Conservation (phyloP, 2,797 vertebrate species). For the Chelonia mydas region DNA sequence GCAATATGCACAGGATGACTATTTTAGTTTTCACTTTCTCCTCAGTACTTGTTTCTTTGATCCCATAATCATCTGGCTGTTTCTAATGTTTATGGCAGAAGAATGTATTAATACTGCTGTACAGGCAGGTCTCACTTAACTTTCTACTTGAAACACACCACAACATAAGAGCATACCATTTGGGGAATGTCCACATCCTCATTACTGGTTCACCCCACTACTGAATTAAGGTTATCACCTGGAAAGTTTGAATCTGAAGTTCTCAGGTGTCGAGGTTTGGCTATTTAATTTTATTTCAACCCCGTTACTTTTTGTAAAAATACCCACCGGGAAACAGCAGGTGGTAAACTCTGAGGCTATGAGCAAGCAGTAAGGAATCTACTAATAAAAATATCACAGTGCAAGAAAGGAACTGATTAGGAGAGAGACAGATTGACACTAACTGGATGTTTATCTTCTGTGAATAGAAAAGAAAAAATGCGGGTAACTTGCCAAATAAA, state of each 20-base stretch:
- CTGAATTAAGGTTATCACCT: background rate
- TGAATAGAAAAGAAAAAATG: background rate
- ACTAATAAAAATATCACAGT: constrained; percentile 15
- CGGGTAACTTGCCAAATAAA: background rate
- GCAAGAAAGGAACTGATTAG: background rate
- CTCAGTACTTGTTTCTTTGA: background rate
- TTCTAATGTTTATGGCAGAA: background rate
- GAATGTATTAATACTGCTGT: background rate
- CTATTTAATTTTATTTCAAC: background rate
- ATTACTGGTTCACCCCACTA: background rate
- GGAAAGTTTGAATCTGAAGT: background rate
- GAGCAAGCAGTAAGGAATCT: background rate
- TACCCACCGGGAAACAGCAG: constrained; percentile 11
- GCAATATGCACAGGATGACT: no score
- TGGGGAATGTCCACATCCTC: background rate
- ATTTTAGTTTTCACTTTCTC: background rate
- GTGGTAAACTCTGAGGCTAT: background rate
- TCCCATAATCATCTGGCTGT: background rate
- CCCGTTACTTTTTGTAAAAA: constrained; percentile 27
- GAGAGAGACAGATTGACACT: background rate
- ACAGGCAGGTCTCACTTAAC: background rate
- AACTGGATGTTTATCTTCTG: background rate
- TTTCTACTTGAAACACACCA: background rate
- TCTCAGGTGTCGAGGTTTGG: background rate
- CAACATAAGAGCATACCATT: background rate